Base-by-base conservation (phyloP, 2,888 invertebrate genomes). In the Thysanoteuthis rhombus region DNA sequence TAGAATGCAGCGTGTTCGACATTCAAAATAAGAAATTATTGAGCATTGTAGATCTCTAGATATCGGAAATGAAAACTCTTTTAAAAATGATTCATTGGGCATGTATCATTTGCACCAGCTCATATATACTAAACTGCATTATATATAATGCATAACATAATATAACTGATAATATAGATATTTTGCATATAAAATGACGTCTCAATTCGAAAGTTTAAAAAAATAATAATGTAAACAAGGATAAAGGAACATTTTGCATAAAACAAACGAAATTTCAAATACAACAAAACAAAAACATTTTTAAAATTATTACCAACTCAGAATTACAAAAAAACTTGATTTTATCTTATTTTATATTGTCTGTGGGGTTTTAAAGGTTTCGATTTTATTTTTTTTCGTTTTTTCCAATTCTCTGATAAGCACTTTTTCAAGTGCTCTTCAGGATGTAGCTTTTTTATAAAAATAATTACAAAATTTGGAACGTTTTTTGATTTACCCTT, bases 391-490 rank as follows among this genome's bases (percentile, higher is more conserved):
- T 2, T 52, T 52, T 75, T 75, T 75, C n/a, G n/a, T 75, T 75
- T 16, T n/a, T 75, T 36, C 36, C n/a, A 12, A 12, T 75, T 75
- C 75, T n/a, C 12, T 75, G n/a, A 75, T 12, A 36, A 75, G n/a
- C 75, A n/a, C 1, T 75, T n/a, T 75, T 32, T 1, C n/a, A 75
- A 32, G 10, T 75, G 75, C 75, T 75, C 16, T n/a, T 12, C n/a
- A 75, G 75, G 36, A n/a, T 16, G n/a, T n/a, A 16, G n/a, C 16
- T 75, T 75, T 75, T 75, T 75, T 75, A 75, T 75, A 75, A 75
- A 75, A 75, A 75, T 75, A 75, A 75, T 75, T 75, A 75, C 75
- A 75, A 75, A 75, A 75, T 75, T n/a, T 75, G 75, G 75, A n/a
- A n/a, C n/a, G 75, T 75, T 75, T 52, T 52, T 52, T 25, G 5